Evolutionary conservation across 2,888 invertebrate genomes (phyloP), one percentile per base, ranked within the genome.

Genomic region (Leucania comma): DNA sequence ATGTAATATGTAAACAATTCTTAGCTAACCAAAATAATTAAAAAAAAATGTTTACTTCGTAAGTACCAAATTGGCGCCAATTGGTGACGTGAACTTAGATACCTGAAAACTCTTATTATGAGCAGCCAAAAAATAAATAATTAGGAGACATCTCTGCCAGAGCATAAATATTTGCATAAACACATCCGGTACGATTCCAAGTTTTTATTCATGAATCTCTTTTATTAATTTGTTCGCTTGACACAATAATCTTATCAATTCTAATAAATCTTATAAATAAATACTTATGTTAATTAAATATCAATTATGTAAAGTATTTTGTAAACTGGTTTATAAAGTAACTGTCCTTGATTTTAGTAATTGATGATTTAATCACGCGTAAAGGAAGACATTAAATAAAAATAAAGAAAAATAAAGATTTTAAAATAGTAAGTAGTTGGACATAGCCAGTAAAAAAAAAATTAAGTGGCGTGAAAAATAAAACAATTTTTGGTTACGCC

Each of bases 241-340:
- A 64, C 75, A 61, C 60, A 20, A 14, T 48, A 51, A 64, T 51
- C 26, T 46, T 59, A 62, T 35, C 29, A 35, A 59, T 61, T 64
- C 10, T 22, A 53, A 62, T 78, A 78, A 78, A 72, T 78, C 29
- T 64, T 46, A 10, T 32, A 48, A 38, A 38, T 26, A 59, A 10
- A 51, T 71, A 59, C 56, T 63, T 60, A 78, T 82, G 56, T 38
- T 61, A 61, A 72, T 78, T 29, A 56, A 57, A 66, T 61, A 26
- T 1, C 12, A 32, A 68, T 76, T 60, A 60, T 32, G 20, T 66
- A 29, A 50, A 78, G 17, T 42, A 42, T 10, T 17, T 17, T 20
- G 9, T 48, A 42, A 65, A 67, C 83, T 48, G n/a, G 74, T 64
- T 79, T 65, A 5, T 58, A 26, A 53, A 60, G 35, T 50, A 32